phyloP scores from a whole-genome alignment of 2,797 vertebrate species.

The Enteromius afrohamiltoni region DNA sequence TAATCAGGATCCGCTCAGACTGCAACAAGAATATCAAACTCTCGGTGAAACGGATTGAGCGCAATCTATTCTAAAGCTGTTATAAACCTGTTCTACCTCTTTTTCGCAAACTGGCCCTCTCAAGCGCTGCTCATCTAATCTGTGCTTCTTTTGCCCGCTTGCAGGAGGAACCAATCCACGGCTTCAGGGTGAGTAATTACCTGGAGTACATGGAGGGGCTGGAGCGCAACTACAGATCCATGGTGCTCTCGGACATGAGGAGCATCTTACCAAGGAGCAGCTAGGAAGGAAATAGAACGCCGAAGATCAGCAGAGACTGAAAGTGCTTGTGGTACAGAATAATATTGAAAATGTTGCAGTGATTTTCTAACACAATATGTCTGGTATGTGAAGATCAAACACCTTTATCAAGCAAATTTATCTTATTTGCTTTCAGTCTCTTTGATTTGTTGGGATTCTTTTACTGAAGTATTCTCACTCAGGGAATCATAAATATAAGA shows the following conservation, averaged over 20 bases:
- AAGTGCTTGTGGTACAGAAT: constrained; percentile 24
- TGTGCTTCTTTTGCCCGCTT: constrained; percentile 51
- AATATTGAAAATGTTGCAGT: not conserved
- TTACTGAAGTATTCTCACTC: not conserved
- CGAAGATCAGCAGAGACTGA: constrained; percentile 6
- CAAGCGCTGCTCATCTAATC: not conserved
- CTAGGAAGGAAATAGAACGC: constrained; percentile 12
- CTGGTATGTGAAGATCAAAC: not conserved
- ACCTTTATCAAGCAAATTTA: not conserved
- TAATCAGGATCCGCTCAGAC: not conserved
- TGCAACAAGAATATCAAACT: not conserved
- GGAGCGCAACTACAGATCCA: constrained; percentile 82
- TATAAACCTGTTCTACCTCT: constrained; percentile 1
- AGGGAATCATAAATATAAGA: constrained; percentile 33
- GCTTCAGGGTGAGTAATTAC: constrained; percentile 85
- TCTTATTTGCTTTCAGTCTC: not conserved
- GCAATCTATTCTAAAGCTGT: constrained; percentile 3
- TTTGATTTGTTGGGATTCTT: constrained; percentile 3
- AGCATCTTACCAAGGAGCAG: constrained; percentile 67
- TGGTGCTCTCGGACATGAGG: constrained; percentile 86
- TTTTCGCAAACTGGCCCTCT: not conserved
- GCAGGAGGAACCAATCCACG: constrained; percentile 91
- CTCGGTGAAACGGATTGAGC: not conserved
- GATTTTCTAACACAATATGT: not conserved
- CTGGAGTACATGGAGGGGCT: constrained; percentile 89